phyloP scores from a whole-genome alignment of 2,113 vertebrate genomes.

The Anguilla japonica region DNA sequence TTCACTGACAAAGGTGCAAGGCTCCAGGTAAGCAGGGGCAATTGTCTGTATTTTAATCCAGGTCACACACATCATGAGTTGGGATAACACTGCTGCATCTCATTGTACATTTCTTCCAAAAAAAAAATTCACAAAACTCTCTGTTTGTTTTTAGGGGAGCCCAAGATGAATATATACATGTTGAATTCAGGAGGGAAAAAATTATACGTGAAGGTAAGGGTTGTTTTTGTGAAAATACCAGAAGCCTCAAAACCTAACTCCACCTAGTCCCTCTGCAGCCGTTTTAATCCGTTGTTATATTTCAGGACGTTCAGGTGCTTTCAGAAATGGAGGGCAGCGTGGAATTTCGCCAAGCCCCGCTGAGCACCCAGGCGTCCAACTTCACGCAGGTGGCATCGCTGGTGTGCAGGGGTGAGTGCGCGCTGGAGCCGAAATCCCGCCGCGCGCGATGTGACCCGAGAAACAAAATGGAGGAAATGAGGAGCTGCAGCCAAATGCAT shows the following conservation, averaged over 20 bases:
- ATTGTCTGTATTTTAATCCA: neutral
- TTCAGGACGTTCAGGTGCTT: slow-evolving; percentile 79
- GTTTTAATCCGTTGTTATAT: neutral
- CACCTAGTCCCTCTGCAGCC: neutral
- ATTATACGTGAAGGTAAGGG: slow-evolving; percentile 85
- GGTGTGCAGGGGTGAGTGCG: slow-evolving; percentile 78
- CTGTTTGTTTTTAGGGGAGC: slow-evolving; percentile 75
- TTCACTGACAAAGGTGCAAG: neutral
- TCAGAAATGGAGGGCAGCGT: slow-evolving; percentile 73
- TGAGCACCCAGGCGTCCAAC: slow-evolving; percentile 79
- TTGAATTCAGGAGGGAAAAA: slow-evolving; percentile 87
- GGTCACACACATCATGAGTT: neutral
- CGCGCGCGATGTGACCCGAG: too few relatives aligned
- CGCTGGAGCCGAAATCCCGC: too few relatives aligned
- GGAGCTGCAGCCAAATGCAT: too few relatives aligned
- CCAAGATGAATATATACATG: slow-evolving; percentile 81
- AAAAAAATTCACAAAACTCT: neutral
- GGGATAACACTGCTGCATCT: neutral
- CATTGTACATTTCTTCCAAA: neutral
- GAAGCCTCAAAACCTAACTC: neutral
- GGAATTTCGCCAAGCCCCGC: slow-evolving; percentile 76
- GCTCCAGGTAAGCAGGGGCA: neutral
- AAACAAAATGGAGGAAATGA: too few relatives aligned
- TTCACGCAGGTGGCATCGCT: slow-evolving; percentile 86
- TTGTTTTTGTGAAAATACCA: neutral